Percentiles rank a stretch among this genome's conserved stretches.
Conservation (phyloP, 2,113 vertebrate species). For the Brienomyrus longianalis region DNA sequence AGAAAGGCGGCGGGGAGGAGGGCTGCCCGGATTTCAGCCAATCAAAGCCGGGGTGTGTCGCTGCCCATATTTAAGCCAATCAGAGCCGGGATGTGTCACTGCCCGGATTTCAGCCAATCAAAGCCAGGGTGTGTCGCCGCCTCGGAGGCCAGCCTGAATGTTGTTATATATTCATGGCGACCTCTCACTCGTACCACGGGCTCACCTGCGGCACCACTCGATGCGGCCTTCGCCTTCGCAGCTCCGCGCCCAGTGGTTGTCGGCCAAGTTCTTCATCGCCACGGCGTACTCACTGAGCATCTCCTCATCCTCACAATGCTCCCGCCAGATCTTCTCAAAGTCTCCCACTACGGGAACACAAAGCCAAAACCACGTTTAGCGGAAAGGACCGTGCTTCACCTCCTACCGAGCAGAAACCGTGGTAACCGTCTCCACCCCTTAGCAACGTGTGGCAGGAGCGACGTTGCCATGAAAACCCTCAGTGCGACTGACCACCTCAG, state of each 20-base stretch:
- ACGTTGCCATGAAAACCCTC: not conserved
- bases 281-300: slow-evolving; percentile 92
- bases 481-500: not conserved
- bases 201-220: slow-evolving; percentile 94
- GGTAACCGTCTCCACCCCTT: not conserved
- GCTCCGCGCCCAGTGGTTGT: slow-evolving; percentile 92
- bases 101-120: not conserved
- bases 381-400: not conserved
- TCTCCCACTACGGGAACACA: slow-evolving; percentile 74
- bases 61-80: not conserved
- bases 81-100: not conserved
- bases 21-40: not conserved
- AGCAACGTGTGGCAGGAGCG: not conserved
- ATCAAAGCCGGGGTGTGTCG: not conserved
- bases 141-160: not conserved
- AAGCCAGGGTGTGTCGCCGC: not conserved
- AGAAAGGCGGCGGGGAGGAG: not conserved
- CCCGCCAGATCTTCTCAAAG: slow-evolving; percentile 67
- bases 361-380: not conserved
- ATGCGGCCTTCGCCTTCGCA: slow-evolving; percentile 93
- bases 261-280: slow-evolving; percentile 96
- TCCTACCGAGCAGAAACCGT: not conserved
- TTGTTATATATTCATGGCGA: not conserved
- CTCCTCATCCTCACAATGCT: slow-evolving; percentile 94
- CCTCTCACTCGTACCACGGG: not conserved